Evolutionary conservation across 1,140 invertebrate genomes (phyloP).

Genomic region (Ridgeia piscesae): DNA sequence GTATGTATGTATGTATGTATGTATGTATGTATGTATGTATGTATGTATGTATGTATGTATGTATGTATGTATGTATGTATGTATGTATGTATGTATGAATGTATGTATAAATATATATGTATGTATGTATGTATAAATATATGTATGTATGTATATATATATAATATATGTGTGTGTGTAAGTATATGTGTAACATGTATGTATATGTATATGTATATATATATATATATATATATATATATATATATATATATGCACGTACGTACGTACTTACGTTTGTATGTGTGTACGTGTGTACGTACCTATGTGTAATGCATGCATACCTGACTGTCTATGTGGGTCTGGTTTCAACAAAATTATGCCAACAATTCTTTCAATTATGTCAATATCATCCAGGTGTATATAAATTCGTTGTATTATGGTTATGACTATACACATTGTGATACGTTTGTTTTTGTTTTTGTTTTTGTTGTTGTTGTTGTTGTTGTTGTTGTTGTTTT

Average conservation of each 20-base stretch:
- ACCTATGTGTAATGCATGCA: too few species aligned
- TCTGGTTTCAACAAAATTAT: background rate
- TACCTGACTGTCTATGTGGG: background rate
- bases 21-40: slow-evolving; percentile 29
- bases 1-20: slow-evolving; percentile 29
- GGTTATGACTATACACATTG: background rate
- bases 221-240: too few species aligned
- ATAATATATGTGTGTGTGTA: too few species aligned
- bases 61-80: slow-evolving; percentile 28
- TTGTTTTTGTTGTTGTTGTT: too few species aligned
- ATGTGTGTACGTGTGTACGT: too few species aligned
- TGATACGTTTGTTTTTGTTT: too few species aligned
- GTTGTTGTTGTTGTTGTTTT: background rate
- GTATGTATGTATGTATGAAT: slow-evolving; percentile 26
- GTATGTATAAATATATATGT: background rate
- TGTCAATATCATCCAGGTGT: background rate
- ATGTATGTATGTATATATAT: too few species aligned
- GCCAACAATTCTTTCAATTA: background rate
- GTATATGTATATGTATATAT: too few species aligned
- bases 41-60: slow-evolving; percentile 26
- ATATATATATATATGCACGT: too few species aligned
- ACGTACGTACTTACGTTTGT: too few species aligned
- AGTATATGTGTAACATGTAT: too few species aligned
- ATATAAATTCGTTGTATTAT: background rate
- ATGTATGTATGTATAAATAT: too few species aligned